A percentile compares a stretch with the other conserved stretches of the same genome.
Conservation (phyloP, 2,113 vertebrate species). For the Pelusios castaneus region DNA sequence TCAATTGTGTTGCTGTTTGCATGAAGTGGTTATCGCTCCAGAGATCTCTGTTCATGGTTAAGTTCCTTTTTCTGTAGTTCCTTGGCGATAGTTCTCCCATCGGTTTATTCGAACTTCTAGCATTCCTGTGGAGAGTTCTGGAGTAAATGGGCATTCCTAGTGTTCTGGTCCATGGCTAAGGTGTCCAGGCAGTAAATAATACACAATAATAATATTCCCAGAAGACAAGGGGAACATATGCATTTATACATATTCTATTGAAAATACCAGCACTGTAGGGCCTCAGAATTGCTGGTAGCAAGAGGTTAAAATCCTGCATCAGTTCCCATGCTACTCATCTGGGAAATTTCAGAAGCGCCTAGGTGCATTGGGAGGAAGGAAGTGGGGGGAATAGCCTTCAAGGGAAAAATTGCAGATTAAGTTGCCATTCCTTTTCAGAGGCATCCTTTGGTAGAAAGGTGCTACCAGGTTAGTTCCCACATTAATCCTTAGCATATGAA, state of each 20-base stretch:
- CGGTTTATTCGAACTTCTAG: background rate
- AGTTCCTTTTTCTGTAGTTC: background rate
- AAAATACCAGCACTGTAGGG: background rate
- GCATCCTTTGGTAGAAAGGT: rapidly evolving
- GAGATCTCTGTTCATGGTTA: background rate
- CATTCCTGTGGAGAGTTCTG: background rate
- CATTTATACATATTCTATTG: background rate
- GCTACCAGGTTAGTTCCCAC: rapidly evolving
- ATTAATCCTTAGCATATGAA: background rate
- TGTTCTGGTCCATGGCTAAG: background rate
- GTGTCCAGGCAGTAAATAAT: background rate
- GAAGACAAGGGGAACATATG: background rate
- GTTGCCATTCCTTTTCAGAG: background rate
- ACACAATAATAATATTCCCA: background rate
- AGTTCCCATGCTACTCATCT: background rate
- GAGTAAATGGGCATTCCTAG: background rate
- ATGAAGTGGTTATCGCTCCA: background rate
- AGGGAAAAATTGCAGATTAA: background rate
- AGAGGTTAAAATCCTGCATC: background rate
- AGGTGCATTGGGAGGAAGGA: background rate
- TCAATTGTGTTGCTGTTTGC: background rate
- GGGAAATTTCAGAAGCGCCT: background rate
- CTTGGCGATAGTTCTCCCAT: background rate
- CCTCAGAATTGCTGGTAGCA: background rate
- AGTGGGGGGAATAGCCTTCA: background rate